Base-by-base conservation (phyloP, 2,888 invertebrate genomes). In the Drosophila putrida region DNA sequence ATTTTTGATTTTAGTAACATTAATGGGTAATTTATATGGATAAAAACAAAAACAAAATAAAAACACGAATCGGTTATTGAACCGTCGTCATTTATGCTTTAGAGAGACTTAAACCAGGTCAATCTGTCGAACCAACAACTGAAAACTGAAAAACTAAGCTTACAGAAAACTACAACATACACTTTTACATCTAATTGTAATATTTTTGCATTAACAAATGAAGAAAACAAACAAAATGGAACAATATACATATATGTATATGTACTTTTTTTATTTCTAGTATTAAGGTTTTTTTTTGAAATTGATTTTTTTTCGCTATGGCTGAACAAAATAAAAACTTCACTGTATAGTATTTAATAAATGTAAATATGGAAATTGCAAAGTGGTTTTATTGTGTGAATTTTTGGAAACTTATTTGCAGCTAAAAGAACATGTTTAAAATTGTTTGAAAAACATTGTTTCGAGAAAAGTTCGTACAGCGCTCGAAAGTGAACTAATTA, bases 311-410 rank as follows among this genome's bases (percentile, higher is more conserved):
- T 81, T 71, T 73, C 59, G 62, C 73, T 75, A 75, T 65, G 73
- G 73, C 78, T 75, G 69, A 87, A 82, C 77, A 82, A 87, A 77
- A 69, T 72, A 78, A 72, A 47, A 54, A 36, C 71, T 64, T 80
- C 73, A 82, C 82, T 84, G 77, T 66, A 82, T 79, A 78, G 89
- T 84, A 76, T 78, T 80, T 84, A 72, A 87, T 80, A 74, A 78
- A 78, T 82, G 86, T 82, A 78, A 85, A 88, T 71, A 70, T 68
- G 44, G 27, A 73, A 66, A 72, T 10, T 38, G 15, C 6, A 13
- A 36, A 9, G 5, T 44, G 13, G 4, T 20, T 35, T 47, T 31
- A 20, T 55, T 25, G 27, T 28, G 3, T 38, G 0, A 20, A 0
- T 35, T 50, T 44, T 41, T 4, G 3, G 20, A 36, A 36, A n/a